Percentiles rank a stretch among this genome's conserved stretches.
Evolutionary conservation across 2,797 vertebrate species (phyloP).

Genomic region (Lutjanus argentimaculatus): DNA sequence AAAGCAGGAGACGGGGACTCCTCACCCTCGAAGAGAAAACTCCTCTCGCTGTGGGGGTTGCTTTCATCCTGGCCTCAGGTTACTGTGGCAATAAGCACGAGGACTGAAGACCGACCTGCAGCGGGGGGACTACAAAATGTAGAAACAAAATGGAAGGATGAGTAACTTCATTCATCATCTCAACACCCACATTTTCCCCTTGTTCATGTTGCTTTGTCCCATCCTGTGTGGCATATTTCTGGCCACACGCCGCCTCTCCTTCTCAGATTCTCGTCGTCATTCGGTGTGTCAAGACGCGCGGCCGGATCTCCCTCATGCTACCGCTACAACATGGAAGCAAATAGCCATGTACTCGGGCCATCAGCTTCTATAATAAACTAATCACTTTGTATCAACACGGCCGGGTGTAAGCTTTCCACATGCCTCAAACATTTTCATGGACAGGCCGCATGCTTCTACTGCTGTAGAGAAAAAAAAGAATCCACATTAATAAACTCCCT

Average conservation of each 20-base stretch:
- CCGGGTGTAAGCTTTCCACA: constrained; percentile 81
- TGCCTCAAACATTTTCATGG: constrained; percentile 76
- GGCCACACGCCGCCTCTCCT: constrained; percentile 40
- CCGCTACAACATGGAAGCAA: constrained; percentile 76
- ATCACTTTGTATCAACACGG: constrained; percentile 86
- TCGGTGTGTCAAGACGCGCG: constrained; percentile 44
- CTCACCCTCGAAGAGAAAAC: constrained; percentile 57
- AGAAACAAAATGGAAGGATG: constrained; percentile 65
- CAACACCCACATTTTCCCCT: constrained; percentile 2
- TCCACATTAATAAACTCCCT: constrained; percentile 70
- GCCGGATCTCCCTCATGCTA: constrained; percentile 64
- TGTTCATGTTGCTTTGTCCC: constrained; percentile 37
- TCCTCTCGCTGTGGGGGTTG: constrained; percentile 48
- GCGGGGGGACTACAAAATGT: constrained; percentile 20
- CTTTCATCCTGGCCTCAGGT: constrained; percentile 72
- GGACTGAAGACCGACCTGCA: constrained; percentile 46
- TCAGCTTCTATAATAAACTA: constrained; percentile 86
- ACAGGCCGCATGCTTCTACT: constrained; percentile 65
- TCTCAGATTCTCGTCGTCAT: constrained; percentile 72
- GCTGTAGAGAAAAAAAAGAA: constrained; percentile 38
- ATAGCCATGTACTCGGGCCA: constrained; percentile 67
- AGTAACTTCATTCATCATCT: constrained; percentile 73
- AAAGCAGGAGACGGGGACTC: constrained; percentile 51
- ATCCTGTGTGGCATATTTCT: constrained; percentile 52
- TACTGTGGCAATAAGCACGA: constrained; percentile 77